Conservation (phyloP, 2,797 vertebrate genomes). For the Malacoraja senta region DNA sequence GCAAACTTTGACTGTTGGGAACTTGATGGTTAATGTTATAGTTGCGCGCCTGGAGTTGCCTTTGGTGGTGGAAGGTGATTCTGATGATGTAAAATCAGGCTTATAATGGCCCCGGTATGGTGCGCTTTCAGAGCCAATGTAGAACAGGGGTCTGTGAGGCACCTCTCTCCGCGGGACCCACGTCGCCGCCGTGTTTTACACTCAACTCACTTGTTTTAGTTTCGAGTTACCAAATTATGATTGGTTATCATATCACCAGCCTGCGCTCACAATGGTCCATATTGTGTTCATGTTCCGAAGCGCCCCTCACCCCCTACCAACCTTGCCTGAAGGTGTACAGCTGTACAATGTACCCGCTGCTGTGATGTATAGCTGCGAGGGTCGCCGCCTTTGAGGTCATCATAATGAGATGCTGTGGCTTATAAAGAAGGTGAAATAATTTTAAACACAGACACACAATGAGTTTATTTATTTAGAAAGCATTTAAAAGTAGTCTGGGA, state of each 20-base stretch:
- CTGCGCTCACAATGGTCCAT: conserved; percentile 41
- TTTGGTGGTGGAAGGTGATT: neutral
- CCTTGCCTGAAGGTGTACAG: conserved; percentile 42
- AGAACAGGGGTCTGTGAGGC: conserved; percentile 48
- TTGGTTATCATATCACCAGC: conserved; percentile 48
- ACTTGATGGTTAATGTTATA: neutral
- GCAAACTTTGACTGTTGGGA: neutral
- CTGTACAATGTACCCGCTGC: conserved; percentile 44
- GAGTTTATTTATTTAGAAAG: conserved; percentile 91
- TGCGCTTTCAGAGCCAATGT: conserved; percentile 48
- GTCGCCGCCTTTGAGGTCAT: conserved; percentile 51
- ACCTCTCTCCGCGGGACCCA: conserved; percentile 42
- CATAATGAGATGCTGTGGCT: conserved; percentile 61
- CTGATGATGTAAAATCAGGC: neutral
- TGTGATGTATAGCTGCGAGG: conserved; percentile 42
- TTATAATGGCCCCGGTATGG: conserved; percentile 47
- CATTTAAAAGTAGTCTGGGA: conserved; percentile 94
- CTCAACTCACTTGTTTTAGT: conserved; percentile 53
- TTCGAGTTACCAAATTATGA: conserved; percentile 50
- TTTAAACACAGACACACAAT: conserved; percentile 80
- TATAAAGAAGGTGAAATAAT: conserved; percentile 72
- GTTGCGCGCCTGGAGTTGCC: neutral
- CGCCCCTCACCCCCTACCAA: conserved; percentile 40
- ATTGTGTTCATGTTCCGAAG: neutral
- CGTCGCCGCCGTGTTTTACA: conserved; percentile 56